A percentile compares a stretch with the other conserved stretches of the same genome.
These are phyloP conservation scores for Hyppa rectilinea DNA, from an alignment of 2,888 invertebrate genomes.

Conservation along the genomic window DNA sequence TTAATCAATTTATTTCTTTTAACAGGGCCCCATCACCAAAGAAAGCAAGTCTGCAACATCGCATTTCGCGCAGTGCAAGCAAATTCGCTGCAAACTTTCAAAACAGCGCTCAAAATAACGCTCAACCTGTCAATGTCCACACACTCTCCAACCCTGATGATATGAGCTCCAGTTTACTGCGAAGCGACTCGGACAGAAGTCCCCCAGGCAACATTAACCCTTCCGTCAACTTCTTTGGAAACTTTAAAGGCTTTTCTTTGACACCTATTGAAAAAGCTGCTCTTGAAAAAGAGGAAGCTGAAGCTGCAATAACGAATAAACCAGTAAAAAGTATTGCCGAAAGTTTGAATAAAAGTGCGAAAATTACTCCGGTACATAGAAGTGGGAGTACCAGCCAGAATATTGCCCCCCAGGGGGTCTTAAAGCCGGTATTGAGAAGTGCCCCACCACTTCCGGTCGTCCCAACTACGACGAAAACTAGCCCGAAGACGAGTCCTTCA, in stretches of 20 bases:
- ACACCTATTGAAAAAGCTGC: constrained; percentile 90
- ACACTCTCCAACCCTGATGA: constrained; percentile 92
- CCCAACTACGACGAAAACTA: constrained; percentile 79
- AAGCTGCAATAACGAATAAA: constrained; percentile 54
- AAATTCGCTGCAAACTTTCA: constrained; percentile 88
- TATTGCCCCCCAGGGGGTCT: constrained; percentile 78
- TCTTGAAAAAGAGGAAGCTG: constrained; percentile 60
- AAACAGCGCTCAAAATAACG: constrained; percentile 78
- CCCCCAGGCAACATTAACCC: constrained; percentile 87
- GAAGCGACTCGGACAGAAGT: constrained; percentile 88
- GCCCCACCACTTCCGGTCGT: constrained; percentile 93
- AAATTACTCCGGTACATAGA: constrained; percentile 88
- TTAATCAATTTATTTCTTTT: background rate
- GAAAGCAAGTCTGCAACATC: constrained; percentile 85
- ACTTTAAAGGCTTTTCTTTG: constrained; percentile 96
- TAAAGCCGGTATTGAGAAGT: constrained; percentile 88
- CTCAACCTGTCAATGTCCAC: constrained; percentile 85
- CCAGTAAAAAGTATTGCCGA: constrained; percentile 63
- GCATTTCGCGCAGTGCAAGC: constrained; percentile 86
- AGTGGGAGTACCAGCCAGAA: constrained; percentile 84
- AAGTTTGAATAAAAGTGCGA: constrained; percentile 86
- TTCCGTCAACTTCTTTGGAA: constrained; percentile 94
- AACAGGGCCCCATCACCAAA: constrained; percentile 86
- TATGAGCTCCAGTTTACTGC: constrained; percentile 93
- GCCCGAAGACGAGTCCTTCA: constrained; percentile 82